Percentiles rank a stretch among this genome's conserved stretches.
Evolutionary conservation across 2,113 vertebrate species (phyloP).

Genomic region (Pao palembangensis): DNA sequence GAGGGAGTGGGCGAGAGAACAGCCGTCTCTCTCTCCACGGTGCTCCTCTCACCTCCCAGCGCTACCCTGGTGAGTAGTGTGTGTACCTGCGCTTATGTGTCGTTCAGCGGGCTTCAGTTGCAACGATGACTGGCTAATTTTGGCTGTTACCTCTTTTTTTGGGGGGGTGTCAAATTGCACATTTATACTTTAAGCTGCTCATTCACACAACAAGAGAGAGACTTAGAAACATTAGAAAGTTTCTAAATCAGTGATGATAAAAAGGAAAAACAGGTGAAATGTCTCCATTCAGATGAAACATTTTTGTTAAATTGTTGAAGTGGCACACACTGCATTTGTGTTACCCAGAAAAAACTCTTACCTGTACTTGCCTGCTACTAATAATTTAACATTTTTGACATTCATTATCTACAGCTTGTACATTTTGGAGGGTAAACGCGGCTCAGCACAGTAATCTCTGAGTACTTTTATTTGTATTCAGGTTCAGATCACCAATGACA

Average conservation of each 20-base stretch:
- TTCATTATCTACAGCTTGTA: no score
- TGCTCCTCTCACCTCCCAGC: slow-evolving; percentile 80
- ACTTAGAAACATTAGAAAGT: not conserved
- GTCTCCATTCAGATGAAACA: no score
- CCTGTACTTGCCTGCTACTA: no score
- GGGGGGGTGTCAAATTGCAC: not conserved
- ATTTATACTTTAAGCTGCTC: not conserved
- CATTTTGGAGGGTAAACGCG: no score
- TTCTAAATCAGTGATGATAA: not conserved
- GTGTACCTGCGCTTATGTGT: slow-evolving; percentile 63
- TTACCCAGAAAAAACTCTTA: no score
- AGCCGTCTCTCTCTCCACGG: slow-evolving; percentile 79
- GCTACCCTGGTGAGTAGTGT: slow-evolving; percentile 81
- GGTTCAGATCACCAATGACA: no score
- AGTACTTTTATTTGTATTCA: no score
- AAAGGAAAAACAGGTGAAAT: no score
- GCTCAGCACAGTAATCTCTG: no score
- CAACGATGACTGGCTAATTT: slow-evolving; percentile 33
- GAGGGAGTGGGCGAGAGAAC: slow-evolving; percentile 76
- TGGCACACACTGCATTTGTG: no score
- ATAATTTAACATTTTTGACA: no score
- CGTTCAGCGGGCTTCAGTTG: slow-evolving; percentile 57
- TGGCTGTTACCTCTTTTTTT: not conserved
- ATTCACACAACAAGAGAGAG: not conserved
- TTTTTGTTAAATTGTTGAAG: no score